These are phyloP conservation scores for Blastomussa wellsi DNA, from an alignment of 92 coral and sea anemone species.

Conservation along the genomic window DNA sequence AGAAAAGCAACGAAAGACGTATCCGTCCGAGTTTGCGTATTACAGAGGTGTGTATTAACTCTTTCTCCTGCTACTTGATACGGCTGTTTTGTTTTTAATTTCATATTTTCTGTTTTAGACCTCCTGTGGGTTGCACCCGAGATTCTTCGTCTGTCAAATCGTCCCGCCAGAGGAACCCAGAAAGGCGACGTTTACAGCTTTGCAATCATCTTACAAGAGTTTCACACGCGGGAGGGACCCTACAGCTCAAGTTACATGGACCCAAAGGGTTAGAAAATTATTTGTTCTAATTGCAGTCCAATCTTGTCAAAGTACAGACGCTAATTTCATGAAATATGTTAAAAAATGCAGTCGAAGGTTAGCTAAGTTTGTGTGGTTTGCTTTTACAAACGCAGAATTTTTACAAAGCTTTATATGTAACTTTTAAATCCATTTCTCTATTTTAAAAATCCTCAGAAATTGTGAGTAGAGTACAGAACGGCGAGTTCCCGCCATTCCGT, in stretches of 20 bases:
- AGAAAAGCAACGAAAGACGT: constrained; percentile 84
- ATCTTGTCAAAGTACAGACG: too few species aligned
- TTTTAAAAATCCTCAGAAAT: constrained; percentile 70
- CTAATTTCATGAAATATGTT: too few species aligned
- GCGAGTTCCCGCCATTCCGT: constrained; percentile 92
- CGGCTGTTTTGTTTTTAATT: neutral
- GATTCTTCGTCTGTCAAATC: constrained; percentile 74
- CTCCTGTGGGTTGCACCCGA: constrained; percentile 96
- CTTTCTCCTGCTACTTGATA: neutral
- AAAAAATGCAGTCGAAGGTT: too few species aligned
- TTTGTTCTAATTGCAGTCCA: neutral
- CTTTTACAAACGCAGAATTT: neutral
- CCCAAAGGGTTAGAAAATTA: constrained; percentile 57
- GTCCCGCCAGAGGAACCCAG: constrained; percentile 88
- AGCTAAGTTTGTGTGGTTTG: neutral
- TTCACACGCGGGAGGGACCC: constrained; percentile 94
- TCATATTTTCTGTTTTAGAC: constrained; percentile 40
- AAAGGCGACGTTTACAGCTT: constrained; percentile 96
- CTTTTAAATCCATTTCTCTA: neutral
- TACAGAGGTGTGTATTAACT: constrained; percentile 73
- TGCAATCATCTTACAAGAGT: constrained; percentile 92
- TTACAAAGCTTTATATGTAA: neutral
- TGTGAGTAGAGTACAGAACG: constrained; percentile 78
- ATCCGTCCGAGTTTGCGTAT: constrained; percentile 82
- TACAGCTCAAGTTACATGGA: constrained; percentile 92